A percentile compares a stretch with the other conserved stretches of the same genome.
Conservation (phyloP, 2,797 vertebrate genomes). For the Tangara arthus region DNA sequence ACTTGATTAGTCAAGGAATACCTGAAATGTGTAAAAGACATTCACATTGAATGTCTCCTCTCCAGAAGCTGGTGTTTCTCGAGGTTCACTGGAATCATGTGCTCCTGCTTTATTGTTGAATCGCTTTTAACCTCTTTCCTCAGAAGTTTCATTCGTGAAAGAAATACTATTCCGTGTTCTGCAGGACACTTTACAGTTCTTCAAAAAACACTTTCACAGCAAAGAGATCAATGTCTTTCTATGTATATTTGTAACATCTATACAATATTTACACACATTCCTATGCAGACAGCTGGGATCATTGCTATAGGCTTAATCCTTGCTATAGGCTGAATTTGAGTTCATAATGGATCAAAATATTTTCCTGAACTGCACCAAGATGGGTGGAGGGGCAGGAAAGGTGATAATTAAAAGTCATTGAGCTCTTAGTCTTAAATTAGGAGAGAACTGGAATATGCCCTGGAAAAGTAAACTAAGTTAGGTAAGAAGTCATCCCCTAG, state of each 20-base stretch:
- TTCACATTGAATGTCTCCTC: not conserved
- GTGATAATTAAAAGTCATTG: not conserved
- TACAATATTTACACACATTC: not conserved
- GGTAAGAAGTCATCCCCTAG: not conserved
- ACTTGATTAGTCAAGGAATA: not conserved
- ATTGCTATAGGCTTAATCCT: not conserved
- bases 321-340: not conserved
- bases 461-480: not conserved
- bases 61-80: not conserved
- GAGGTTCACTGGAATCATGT: not conserved
- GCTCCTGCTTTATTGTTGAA: not conserved
- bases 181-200: not conserved
- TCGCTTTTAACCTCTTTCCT: accelerated
- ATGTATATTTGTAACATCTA: not conserved
- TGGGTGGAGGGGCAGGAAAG: accelerated
- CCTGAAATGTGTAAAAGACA: not conserved
- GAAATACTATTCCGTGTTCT: not conserved
- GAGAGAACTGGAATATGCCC: not conserved
- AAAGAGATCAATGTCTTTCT: not conserved
- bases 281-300: not conserved
- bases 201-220: not conserved
- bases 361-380: not conserved
- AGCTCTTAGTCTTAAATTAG: not conserved
- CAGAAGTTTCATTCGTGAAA: not conserved
- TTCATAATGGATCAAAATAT: not conserved